Percentiles rank a stretch among this genome's conserved stretches.
Conservation (phyloP, 1,140 invertebrate genomes). For the Leptinotarsa undecemlineata region DNA sequence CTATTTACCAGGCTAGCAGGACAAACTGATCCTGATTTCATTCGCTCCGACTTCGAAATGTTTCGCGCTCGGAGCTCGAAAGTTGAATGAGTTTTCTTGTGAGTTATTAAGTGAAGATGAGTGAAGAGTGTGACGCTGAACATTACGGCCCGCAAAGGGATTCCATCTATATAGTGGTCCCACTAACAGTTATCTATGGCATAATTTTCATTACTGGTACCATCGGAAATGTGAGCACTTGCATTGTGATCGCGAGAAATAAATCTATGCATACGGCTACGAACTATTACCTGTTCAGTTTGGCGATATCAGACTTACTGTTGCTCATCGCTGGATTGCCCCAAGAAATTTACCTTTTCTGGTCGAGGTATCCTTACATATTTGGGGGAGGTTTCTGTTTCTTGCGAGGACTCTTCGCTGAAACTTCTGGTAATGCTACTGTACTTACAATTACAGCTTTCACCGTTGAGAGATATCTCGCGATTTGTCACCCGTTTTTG, state of each 20-base stretch:
- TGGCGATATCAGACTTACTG: slow-evolving; percentile 91
- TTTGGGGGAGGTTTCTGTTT: slow-evolving; percentile 79
- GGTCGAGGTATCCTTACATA: slow-evolving; percentile 82
- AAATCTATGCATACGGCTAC: slow-evolving; percentile 92
- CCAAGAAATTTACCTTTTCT: slow-evolving; percentile 85
- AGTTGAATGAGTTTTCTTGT: not conserved
- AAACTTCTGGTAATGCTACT: slow-evolving; percentile 88
- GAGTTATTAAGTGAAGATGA: slow-evolving; percentile 6
- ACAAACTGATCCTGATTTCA: not conserved
- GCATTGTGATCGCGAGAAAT: slow-evolving; percentile 88
- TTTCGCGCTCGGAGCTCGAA: not conserved
- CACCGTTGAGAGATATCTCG: slow-evolving; percentile 83
- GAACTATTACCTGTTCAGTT: slow-evolving; percentile 91
- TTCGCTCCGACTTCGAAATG: not conserved
- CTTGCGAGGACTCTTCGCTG: slow-evolving; percentile 72
- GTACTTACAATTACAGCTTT: slow-evolving; percentile 90
- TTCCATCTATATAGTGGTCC: slow-evolving; percentile 72
- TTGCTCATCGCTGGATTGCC: slow-evolving; percentile 79
- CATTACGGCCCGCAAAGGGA: slow-evolving; percentile 62
- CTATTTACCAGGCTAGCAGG: not conserved
- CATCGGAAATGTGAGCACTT: slow-evolving; percentile 90
- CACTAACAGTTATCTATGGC: slow-evolving; percentile 79
- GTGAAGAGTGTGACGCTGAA: slow-evolving; percentile 35
- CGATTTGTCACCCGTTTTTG: slow-evolving; percentile 78
- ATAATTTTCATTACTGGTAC: slow-evolving; percentile 85